Percentiles rank a stretch among this genome's conserved stretches.
These are phyloP conservation scores for Drosophila pectinifera DNA, from an alignment of 1,140 invertebrate species.

Conservation along the genomic window DNA sequence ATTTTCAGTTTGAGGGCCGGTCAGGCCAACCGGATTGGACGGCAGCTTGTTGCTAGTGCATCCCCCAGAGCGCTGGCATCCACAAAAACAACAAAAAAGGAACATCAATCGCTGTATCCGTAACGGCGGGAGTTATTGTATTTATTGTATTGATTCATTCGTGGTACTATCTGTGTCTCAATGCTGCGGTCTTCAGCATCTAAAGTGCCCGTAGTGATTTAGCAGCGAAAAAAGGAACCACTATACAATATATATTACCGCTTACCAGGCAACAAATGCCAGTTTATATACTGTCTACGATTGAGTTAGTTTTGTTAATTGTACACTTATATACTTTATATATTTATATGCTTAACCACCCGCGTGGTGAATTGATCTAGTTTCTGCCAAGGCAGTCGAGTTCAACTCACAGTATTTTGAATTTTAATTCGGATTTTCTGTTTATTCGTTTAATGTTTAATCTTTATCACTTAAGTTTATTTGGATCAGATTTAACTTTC, in stretches of 20 bases:
- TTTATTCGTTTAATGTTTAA: slow-evolving; percentile 39
- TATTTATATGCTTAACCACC: slow-evolving; percentile 22
- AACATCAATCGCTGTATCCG: slow-evolving; percentile 19
- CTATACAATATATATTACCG: slow-evolving; percentile 53
- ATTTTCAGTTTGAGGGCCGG: slow-evolving; percentile 45
- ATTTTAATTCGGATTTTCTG: slow-evolving; percentile 17
- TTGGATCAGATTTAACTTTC: slow-evolving; percentile 45
- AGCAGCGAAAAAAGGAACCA: slow-evolving; percentile 37
- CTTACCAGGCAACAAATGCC: slow-evolving; percentile 39
- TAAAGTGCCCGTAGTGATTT: slow-evolving; percentile 75
- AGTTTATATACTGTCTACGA: slow-evolving; percentile 8
- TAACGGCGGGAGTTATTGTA: slow-evolving; percentile 46
- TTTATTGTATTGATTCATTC: slow-evolving; percentile 62
- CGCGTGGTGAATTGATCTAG: slow-evolving; percentile 35
- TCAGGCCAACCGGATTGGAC: slow-evolving; percentile 9
- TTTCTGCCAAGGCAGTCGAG: slow-evolving; percentile 23
- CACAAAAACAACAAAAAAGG: slow-evolving; percentile 11
- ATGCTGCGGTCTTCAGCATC: slow-evolving; percentile 72
- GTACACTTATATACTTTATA: slow-evolving; percentile 27
- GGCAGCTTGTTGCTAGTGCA: background rate
- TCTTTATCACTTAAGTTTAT: slow-evolving; percentile 55
- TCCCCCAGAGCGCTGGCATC: slow-evolving; percentile 18
- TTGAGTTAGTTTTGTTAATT: slow-evolving; percentile 50
- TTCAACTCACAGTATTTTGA: slow-evolving; percentile 45
- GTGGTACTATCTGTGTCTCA: slow-evolving; percentile 82